These are phyloP conservation scores for Coryphaenoides rupestris DNA, from an alignment of 2,113 vertebrate genomes.

Conservation along the genomic window DNA sequence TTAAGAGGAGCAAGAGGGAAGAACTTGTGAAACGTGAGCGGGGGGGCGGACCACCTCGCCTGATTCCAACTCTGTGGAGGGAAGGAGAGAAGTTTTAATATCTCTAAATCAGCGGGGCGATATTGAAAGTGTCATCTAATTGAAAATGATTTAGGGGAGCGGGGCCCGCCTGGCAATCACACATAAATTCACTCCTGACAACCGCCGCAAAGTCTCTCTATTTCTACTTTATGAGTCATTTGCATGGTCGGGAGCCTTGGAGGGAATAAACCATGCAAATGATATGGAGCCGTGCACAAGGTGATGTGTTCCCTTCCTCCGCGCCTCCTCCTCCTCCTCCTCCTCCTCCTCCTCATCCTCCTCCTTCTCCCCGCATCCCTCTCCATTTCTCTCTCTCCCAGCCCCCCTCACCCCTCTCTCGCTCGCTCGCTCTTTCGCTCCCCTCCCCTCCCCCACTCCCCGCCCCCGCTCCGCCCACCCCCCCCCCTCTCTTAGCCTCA, in stretches of 20 bases:
- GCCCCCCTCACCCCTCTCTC: not conserved
- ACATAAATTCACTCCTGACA: slow-evolving; percentile 76
- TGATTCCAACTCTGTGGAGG: slow-evolving; percentile 64
- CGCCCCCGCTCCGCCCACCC: too few relatives aligned
- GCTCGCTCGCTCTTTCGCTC: not conserved
- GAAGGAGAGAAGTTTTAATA: slow-evolving; percentile 73
- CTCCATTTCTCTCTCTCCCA: not conserved
- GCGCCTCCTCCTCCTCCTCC: slow-evolving; percentile 42
- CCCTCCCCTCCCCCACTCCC: not conserved
- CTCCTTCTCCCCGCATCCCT: slow-evolving; percentile 29
- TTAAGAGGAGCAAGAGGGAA: slow-evolving; percentile 54
- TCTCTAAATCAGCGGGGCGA: slow-evolving; percentile 76
- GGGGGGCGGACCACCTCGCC: slow-evolving; percentile 54
- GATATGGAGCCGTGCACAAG: slow-evolving; percentile 71
- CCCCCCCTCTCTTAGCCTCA: slow-evolving; percentile 56
- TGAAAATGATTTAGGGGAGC: slow-evolving; percentile 78
- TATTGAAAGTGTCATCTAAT: slow-evolving; percentile 82
- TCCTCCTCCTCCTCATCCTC: slow-evolving; percentile 37
- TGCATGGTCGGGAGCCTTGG: slow-evolving; percentile 76
- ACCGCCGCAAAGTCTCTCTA: slow-evolving; percentile 71
- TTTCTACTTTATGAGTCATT: slow-evolving; percentile 78
- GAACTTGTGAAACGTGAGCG: slow-evolving; percentile 36
- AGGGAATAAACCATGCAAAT: slow-evolving; percentile 80
- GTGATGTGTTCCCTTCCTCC: slow-evolving; percentile 61
- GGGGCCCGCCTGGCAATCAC: slow-evolving; percentile 65